These are phyloP conservation scores for Watsonalla cultraria DNA, from an alignment of 2,888 invertebrate species.

Conservation along the genomic window DNA sequence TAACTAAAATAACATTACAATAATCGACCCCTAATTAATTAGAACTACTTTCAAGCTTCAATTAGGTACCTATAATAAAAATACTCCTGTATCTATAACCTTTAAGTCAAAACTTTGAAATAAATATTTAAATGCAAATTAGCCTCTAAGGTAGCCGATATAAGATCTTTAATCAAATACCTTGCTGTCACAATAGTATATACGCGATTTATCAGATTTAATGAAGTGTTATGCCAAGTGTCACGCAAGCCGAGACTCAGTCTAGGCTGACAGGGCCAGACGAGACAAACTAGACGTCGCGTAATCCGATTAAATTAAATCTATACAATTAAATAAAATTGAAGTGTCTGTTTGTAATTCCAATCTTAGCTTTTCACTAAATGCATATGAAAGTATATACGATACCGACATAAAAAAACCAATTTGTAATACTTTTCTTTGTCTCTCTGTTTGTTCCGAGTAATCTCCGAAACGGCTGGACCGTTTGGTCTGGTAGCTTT, in stretches of 20 bases:
- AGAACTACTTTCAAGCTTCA: neutral
- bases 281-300: slow-evolving; percentile 21
- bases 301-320: slow-evolving; percentile 38
- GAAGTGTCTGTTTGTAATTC: too few relatives aligned
- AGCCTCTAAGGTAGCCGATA: neutral
- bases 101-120: neutral
- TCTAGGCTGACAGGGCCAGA: slow-evolving; percentile 12
- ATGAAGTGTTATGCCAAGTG: slow-evolving; percentile 26
- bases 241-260: slow-evolving; percentile 13
- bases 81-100: neutral
- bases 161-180: neutral
- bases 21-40: too few relatives aligned
- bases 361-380: too few relatives aligned
- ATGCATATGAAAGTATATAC: too few relatives aligned
- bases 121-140: neutral
- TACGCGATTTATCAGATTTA: slow-evolving; percentile 16
- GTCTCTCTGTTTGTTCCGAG: too few relatives aligned
- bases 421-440: too few relatives aligned
- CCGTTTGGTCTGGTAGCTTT: too few relatives aligned
- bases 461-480: too few relatives aligned
- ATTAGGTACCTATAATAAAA: neutral
- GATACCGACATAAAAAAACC: too few relatives aligned
- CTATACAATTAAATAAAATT: too few relatives aligned
- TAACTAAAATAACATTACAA: too few relatives aligned
- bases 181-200: neutral